Evolutionary conservation across 2,113 vertebrate species (phyloP), one percentile per base, ranked within the genome.

Genomic region (Sclerurus mexicanus): DNA sequence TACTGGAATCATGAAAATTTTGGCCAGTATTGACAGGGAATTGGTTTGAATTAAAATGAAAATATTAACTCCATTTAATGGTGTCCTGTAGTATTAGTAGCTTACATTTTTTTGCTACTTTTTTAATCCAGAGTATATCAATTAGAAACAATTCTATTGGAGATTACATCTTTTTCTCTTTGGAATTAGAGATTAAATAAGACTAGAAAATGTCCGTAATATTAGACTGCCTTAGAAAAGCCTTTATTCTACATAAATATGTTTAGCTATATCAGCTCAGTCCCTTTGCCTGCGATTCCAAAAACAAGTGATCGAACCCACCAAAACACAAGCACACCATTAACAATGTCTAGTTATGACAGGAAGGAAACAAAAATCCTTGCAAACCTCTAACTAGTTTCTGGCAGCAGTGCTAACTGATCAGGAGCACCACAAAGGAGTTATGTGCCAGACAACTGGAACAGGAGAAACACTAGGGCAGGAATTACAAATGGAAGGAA

Each of bases 401-500:
- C 74, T 93, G 71, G 89, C 67, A 85, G 35, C 40, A 49, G 67
- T 5, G 4, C 74, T 72, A 53, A 53, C 85, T 64, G 85, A 84
- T 84, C 75, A 78, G 89, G 68, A 96, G 64, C 95, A 82, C 84
- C 84, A 94, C 95, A 94, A 94, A 95, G 81, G 83, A 84, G 56
- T 84, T 78, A 56, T 58, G 31, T 19, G 66, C 56, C 93, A 93
- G 95, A 94, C 88, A 92, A 88, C 86, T 85, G 85, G 86, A 96
- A 89, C 73, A 87, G 88, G 84, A 93, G 95, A 96, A 96, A 89
- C 86, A 94, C 81, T 87, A 97, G 95, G 96, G 92, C 93, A 96
- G 93, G 93, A 95, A 96, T 93, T 92, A 94, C 83, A 96, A 94
- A 94, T 92, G 90, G 92, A 92, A 96, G 90, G 89, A 93, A 96